Base-by-base conservation (phyloP, 2,113 vertebrate species). In the Larimichthys polyactis region DNA sequence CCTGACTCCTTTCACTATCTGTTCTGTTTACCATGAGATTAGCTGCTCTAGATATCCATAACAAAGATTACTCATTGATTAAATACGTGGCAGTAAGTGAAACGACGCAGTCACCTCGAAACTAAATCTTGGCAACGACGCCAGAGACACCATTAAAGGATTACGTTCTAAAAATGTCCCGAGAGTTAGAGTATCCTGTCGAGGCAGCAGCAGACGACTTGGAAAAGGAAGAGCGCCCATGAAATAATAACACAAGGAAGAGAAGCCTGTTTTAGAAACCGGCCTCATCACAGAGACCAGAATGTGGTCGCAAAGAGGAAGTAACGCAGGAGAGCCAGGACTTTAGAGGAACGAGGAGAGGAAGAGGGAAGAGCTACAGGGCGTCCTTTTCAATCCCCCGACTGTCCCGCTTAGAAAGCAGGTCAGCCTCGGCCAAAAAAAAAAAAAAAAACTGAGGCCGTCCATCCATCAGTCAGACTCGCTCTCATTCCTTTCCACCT, bases 401-500 rank as follows among this genome's bases (percentile, higher is more conserved):
- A 7, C 16, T 57, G 65, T 59, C 32, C 70, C 1, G 4, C 57
- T 86, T 74, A 71, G 44, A 81, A 87, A 84, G 51, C 67, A 70
- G 72, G 58, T 74, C 85, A 87, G 22, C 60, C 12, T 60, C 12
- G 3, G 51, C 43, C 59, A 36, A 8, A 36, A 36, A 40, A 8
- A 32, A 32, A 2, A 8, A 40, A 73, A 78, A 68, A 75, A 80
- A 66, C 52, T n/a, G 46, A 79, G 70, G 49, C 64, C 76, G 27
- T 75, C 22, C 57, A 57, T 81, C 79, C 77, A 11, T 73, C 71
- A 58, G 29, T 80, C 90, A 49, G 77, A 82, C 75, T 81, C 29
- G 40, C 40, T 60, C 14, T 82, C 86, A 87, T 92, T 93, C 90
- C 89, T 87, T 94, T 92, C 89, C 85, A 84, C 75, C 75, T 86